A percentile compares a stretch with the other conserved stretches of the same genome.
These are phyloP conservation scores for Alviniconcha marisindica DNA, from an alignment of 1,140 invertebrate genomes.

Conservation along the genomic window DNA sequence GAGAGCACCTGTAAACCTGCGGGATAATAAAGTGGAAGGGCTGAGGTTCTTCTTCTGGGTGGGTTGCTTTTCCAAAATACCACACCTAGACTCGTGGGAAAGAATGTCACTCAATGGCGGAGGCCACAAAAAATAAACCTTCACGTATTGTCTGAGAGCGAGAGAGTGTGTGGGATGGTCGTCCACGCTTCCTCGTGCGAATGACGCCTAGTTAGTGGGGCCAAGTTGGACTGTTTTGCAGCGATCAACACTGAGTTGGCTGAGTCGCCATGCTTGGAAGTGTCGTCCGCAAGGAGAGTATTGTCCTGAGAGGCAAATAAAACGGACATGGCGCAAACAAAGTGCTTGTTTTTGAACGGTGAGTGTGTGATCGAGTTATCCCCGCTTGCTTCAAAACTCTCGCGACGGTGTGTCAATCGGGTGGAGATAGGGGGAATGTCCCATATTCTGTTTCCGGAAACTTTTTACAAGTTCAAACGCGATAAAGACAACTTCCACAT, in stretches of 20 bases:
- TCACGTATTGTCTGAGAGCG: conserved; percentile 1
- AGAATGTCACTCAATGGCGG: not conserved
- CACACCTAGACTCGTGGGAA: not conserved
- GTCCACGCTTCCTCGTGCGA: not conserved
- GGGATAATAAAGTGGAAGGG: too few relatives aligned
- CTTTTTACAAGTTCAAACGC: too few relatives aligned
- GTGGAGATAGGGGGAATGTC: not conserved
- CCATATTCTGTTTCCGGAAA: not conserved
- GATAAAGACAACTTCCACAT: too few relatives aligned
- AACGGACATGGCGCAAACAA: conserved; percentile 35
- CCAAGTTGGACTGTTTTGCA: not conserved
- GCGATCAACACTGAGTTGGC: not conserved
- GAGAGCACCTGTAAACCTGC: too few relatives aligned
- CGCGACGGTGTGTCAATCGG: too few relatives aligned
- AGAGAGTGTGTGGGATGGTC: conserved; percentile 3
- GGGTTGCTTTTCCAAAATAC: not conserved
- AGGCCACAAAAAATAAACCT: not conserved
- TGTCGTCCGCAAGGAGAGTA: not conserved
- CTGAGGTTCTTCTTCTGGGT: too few relatives aligned
- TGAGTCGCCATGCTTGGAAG: not conserved
- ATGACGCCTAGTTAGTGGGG: not conserved
- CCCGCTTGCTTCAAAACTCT: not conserved
- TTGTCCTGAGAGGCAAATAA: conserved; percentile 13
- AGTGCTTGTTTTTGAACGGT: conserved; percentile 37
- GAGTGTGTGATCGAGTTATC: conserved; percentile 19